These are phyloP conservation scores for Anneissia japonica DNA, from an alignment of 35 echinoderm and acorn worm genomes.

Conservation along the genomic window DNA sequence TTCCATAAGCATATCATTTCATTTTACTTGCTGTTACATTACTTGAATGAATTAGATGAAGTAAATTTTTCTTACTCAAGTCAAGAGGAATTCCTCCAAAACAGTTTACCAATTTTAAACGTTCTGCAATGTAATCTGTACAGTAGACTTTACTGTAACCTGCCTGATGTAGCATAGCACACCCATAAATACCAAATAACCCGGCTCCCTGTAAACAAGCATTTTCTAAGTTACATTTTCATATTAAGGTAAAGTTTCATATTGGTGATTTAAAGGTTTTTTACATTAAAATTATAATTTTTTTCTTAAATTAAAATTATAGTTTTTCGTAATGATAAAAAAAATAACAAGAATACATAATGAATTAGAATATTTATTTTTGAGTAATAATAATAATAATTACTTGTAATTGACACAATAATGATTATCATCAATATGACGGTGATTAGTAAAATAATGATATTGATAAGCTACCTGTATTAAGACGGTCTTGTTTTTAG, in stretches of 20 bases:
- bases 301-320: too few relatives aligned
- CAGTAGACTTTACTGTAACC: constrained; percentile 62
- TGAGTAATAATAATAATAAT: background rate
- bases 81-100: constrained; percentile 59
- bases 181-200: constrained; percentile 70
- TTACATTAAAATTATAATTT: too few relatives aligned
- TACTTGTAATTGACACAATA: background rate
- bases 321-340: background rate
- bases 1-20: too few relatives aligned
- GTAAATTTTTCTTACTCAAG: constrained; percentile 24
- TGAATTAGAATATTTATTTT: background rate
- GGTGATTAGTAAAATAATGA: background rate
- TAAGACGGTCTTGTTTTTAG: constrained; percentile 26
- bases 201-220: constrained; percentile 56
- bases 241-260: too few relatives aligned
- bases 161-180: constrained; percentile 64
- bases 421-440: background rate
- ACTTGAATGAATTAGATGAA: too few relatives aligned
- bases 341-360: background rate
- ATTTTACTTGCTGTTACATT: too few relatives aligned
- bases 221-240: background rate
- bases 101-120: constrained; percentile 22
- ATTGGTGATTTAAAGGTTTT: too few relatives aligned
- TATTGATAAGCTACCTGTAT: constrained; percentile 55
- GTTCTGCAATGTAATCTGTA: constrained; percentile 42